These are phyloP conservation scores for Halcyon senegalensis DNA, from an alignment of 2,113 vertebrate species.

Conservation along the genomic window DNA sequence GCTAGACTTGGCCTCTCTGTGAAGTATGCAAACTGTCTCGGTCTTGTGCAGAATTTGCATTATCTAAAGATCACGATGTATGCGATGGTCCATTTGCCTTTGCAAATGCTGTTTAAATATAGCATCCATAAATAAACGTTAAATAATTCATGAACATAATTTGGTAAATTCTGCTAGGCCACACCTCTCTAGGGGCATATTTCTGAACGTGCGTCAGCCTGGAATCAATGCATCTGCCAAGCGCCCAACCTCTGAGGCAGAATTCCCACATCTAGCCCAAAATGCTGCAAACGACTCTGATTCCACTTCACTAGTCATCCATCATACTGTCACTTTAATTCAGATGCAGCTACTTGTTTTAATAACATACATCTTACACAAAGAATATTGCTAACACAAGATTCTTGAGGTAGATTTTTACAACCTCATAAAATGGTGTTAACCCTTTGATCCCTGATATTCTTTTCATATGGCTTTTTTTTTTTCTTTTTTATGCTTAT, in stretches of 20 bases:
- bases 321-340: conserved; percentile 96
- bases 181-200: conserved; percentile 89
- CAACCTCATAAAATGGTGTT: conserved; percentile 87
- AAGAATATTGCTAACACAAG: conserved; percentile 88
- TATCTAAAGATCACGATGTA: conserved; percentile 71
- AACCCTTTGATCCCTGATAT: conserved; percentile 83
- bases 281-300: conserved; percentile 82
- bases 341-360: conserved; percentile 94
- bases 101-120: conserved; percentile 81
- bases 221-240: conserved; percentile 88
- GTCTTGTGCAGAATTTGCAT: conserved; percentile 73
- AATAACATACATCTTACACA: conserved; percentile 92
- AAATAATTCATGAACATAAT: conserved; percentile 96
- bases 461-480: conserved; percentile 63
- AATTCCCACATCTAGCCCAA: conserved; percentile 84
- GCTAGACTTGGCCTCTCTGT: conserved; percentile 59
- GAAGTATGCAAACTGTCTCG: conserved; percentile 35
- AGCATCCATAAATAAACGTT: conserved; percentile 86
- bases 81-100: conserved; percentile 73
- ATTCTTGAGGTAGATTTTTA: conserved; percentile 84
- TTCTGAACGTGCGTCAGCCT: conserved; percentile 82
- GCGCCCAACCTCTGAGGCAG: conserved; percentile 80
- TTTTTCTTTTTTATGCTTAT: conserved; percentile 71
- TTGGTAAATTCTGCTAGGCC: conserved; percentile 83
- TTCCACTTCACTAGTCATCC: conserved; percentile 86